These are phyloP conservation scores for Orchestes rusci DNA, from an alignment of 2,888 invertebrate species.

Conservation along the genomic window DNA sequence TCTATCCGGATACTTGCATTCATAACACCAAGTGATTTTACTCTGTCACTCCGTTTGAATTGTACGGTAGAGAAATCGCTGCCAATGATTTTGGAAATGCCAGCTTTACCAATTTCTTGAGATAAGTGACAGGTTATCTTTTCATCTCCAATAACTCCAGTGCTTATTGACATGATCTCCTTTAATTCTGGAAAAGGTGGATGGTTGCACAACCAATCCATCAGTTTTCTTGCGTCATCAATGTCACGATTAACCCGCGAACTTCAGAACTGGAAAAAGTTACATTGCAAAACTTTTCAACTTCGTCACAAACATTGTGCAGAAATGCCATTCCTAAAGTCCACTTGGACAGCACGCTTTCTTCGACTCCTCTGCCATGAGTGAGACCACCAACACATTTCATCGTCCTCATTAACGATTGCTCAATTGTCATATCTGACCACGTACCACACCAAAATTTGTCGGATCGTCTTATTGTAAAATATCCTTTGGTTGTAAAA, in stretches of 20 bases:
- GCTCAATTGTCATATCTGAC: constrained; percentile 29
- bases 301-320: neutral
- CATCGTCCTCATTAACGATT: constrained; percentile 6
- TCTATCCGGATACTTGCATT: too few relatives aligned
- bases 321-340: constrained; percentile 6
- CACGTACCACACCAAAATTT: constrained; percentile 28
- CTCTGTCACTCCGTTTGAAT: too few relatives aligned
- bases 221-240: constrained; percentile 29
- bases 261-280: constrained; percentile 29
- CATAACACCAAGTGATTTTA: too few relatives aligned
- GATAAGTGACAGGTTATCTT: constrained; percentile 33
- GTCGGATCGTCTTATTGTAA: constrained; percentile 29
- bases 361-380: constrained; percentile 11
- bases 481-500: constrained; percentile 29
- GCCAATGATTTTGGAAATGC: too few relatives aligned
- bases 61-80: too few relatives aligned
- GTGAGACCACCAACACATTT: constrained; percentile 24
- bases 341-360: constrained; percentile 9
- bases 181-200: constrained; percentile 31
- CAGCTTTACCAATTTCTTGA: constrained; percentile 28
- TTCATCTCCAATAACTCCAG: constrained; percentile 27
- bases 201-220: constrained; percentile 29
- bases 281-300: constrained; percentile 28
- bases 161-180: constrained; percentile 24
- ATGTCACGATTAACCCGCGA: constrained; percentile 34